A percentile compares a stretch with the other conserved stretches of the same genome.
Evolutionary conservation across 92 coral and sea anemone genomes (phyloP).

Genomic region (Diadumene lineata): DNA sequence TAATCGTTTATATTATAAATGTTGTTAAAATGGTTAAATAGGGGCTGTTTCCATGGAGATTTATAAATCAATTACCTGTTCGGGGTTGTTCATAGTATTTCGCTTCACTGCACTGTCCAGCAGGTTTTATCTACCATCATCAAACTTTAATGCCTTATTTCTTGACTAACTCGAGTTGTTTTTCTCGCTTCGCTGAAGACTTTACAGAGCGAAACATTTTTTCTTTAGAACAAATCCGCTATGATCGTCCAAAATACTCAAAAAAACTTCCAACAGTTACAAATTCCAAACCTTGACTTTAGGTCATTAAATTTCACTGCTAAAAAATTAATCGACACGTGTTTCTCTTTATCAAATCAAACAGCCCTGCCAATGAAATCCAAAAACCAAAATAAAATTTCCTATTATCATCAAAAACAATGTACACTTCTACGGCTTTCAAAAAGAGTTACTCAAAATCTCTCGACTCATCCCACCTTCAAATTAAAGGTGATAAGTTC

Average conservation of each 20-base stretch:
- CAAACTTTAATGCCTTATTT: conserved; percentile 51
- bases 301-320: background rate
- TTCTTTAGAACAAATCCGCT: conserved; percentile 18
- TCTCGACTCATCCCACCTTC: too few species aligned
- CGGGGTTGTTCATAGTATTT: background rate
- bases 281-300: background rate
- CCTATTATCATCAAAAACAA: background rate
- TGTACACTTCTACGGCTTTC: conserved; percentile 26
- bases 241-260: background rate
- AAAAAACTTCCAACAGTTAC: background rate
- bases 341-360: background rate
- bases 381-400: background rate
- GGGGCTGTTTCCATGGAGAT: conserved; percentile 13
- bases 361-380: background rate
- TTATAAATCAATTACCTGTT: conserved; percentile 2
- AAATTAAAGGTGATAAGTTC: background rate
- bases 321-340: conserved; percentile 1
- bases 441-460: too few species aligned
- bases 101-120: conserved; percentile 20
- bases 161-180: conserved; percentile 46
- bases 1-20: too few species aligned
- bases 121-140: conserved; percentile 39
- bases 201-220: conserved; percentile 49
- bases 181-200: conserved; percentile 61
- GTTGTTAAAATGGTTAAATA: background rate